Evolutionary conservation across 2,888 invertebrate genomes (phyloP).

Genomic region (Oscheius sp.): DNA sequence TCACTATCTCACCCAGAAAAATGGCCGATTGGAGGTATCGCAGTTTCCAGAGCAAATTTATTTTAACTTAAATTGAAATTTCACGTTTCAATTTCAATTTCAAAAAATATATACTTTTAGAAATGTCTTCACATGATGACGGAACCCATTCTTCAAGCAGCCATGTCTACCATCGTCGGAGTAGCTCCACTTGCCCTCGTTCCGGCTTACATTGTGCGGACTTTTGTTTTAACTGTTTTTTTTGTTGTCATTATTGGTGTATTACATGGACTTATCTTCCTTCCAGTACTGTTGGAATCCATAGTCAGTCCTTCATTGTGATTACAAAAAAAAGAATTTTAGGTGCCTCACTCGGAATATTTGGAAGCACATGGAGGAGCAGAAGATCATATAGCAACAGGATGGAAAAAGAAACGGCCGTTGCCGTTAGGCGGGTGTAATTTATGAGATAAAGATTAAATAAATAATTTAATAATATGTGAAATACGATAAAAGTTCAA

Average conservation of each 20-base stretch:
- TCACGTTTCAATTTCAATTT: no score
- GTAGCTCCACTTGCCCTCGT: conserved; percentile 61
- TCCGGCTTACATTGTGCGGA: conserved; percentile 65
- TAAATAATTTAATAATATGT: no score
- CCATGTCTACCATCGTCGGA: conserved; percentile 63
- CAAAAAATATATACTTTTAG: conserved; percentile 36
- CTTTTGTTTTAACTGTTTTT: conserved; percentile 66
- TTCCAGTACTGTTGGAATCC: conserved; percentile 62
- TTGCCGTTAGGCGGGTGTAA: no score
- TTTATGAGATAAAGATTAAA: no score
- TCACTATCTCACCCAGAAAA: conserved; percentile 60
- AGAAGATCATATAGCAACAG: background rate
- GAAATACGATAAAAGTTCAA: no score
- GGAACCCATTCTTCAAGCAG: conserved; percentile 64
- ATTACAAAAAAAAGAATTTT: background rate
- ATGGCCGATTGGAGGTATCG: conserved; percentile 61
- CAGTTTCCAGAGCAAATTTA: no score
- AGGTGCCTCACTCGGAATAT: conserved; percentile 40
- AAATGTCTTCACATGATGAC: conserved; percentile 59
- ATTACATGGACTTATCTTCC: conserved; percentile 61
- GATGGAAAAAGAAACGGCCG: no score
- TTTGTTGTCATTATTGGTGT: conserved; percentile 65
- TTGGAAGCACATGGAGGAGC: conserved; percentile 30
- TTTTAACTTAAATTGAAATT: background rate
- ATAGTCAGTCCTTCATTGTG: conserved; percentile 38